Evolutionary conservation across 2,797 vertebrate genomes (phyloP).

Genomic region (Anniella stebbinsi): DNA sequence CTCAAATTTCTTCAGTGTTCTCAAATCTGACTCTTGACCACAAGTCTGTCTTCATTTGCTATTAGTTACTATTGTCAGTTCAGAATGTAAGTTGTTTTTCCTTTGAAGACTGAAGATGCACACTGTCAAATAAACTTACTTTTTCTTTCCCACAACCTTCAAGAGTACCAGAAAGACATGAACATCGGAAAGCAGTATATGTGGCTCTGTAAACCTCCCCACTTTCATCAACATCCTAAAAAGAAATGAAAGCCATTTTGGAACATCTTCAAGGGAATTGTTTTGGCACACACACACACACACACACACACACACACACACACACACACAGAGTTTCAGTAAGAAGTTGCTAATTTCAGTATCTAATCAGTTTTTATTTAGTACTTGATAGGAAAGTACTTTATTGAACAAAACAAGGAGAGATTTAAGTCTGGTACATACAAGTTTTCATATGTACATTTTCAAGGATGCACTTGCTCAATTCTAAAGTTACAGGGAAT

Average conservation of each 20-base stretch:
- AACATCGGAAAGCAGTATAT: conserved; percentile 92
- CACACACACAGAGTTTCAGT: neutral
- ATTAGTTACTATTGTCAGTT: neutral
- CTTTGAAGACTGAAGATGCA: conserved; percentile 3
- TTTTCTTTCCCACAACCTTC: conserved; percentile 83
- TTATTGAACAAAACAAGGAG: neutral
- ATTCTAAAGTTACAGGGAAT: neutral
- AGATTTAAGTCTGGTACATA: neutral
- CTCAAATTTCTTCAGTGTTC: neutral
- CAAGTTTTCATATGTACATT: neutral
- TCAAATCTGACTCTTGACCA: neutral
- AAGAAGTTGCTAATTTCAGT: neutral
- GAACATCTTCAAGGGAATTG: conserved; percentile 10
- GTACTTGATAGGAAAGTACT: neutral
- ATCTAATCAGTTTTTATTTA: neutral
- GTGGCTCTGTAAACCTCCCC: conserved; percentile 90
- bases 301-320: neutral
- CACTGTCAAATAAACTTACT: conserved; percentile 76
- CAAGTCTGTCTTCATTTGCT: neutral
- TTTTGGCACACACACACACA: conserved; percentile 14
- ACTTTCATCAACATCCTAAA: conserved; percentile 88
- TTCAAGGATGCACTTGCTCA: neutral
- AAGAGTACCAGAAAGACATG: conserved; percentile 86
- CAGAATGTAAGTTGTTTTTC: neutral
- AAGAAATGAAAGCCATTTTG: conserved; percentile 39